These are phyloP conservation scores for Anthrax anthrax DNA, from an alignment of 2,888 invertebrate genomes.

Conservation along the genomic window DNA sequence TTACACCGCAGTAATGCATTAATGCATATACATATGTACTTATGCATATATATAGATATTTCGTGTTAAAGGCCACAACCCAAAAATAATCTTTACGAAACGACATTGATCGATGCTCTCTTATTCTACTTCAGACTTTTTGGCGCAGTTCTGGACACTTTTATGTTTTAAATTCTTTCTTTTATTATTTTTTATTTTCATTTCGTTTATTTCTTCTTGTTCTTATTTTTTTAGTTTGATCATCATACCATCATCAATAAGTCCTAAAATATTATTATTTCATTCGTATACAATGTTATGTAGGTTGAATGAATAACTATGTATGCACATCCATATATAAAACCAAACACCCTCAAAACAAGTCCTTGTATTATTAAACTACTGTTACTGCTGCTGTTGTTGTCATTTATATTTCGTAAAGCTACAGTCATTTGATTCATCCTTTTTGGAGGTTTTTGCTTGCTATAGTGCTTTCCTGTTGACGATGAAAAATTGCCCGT, in stretches of 20 bases:
- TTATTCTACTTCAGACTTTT: slow-evolving; percentile 13
- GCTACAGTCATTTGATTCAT: background rate
- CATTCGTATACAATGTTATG: background rate
- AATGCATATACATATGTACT: too few species aligned
- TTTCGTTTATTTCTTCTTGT: background rate
- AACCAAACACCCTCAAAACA: background rate
- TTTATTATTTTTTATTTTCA: slow-evolving; percentile 1
- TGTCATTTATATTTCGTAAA: background rate
- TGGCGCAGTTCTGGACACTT: slow-evolving; percentile 11
- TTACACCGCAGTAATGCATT: slow-evolving; percentile 1
- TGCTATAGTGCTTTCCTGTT: background rate
- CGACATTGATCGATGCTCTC: slow-evolving; percentile 14
- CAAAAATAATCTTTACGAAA: slow-evolving; percentile 11
- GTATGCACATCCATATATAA: too few species aligned
- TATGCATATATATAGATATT: background rate
- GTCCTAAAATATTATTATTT: too few species aligned
- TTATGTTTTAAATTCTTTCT: slow-evolving; percentile 4
- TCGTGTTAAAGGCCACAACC: slow-evolving; percentile 11
- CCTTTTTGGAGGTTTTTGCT: background rate
- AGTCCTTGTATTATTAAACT: background rate
- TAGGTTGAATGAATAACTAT: background rate
- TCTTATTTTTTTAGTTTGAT: background rate
- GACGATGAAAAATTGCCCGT: slow-evolving; percentile 14
- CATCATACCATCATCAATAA: background rate
- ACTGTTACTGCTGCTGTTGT: too few species aligned